Evolutionary conservation across 1,140 invertebrate species (phyloP).

Genomic region (Gryllus bimaculatus): DNA sequence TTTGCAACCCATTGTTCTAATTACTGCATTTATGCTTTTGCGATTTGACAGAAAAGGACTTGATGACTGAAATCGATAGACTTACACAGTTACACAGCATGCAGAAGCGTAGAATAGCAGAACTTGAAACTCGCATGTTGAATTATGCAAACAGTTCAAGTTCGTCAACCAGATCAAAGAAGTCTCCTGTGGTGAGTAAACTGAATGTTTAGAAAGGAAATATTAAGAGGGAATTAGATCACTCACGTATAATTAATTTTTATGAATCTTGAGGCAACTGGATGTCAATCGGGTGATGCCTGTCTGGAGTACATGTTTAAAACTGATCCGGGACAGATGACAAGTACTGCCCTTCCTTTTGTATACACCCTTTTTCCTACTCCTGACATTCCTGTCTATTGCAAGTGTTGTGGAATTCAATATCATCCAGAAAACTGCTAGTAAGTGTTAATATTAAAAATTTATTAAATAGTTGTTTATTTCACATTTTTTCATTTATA

Average conservation of each 20-base stretch:
- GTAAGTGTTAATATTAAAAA: constrained; percentile 1
- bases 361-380: too few relatives aligned
- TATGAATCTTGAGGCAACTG: too few relatives aligned
- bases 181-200: not conserved
- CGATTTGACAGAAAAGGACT: constrained; percentile 37
- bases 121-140: constrained; percentile 32
- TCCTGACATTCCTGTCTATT: not conserved
- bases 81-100: constrained; percentile 32
- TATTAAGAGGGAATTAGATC: not conserved
- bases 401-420: not conserved
- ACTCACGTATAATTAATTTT: not conserved
- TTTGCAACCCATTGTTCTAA: not conserved
- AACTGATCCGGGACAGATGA: too few relatives aligned
- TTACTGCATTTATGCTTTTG: not conserved
- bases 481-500: too few relatives aligned
- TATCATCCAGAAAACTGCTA: not conserved
- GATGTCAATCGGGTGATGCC: too few relatives aligned
- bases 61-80: constrained; percentile 40
- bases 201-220: not conserved
- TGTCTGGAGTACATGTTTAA: not conserved
- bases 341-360: too few relatives aligned
- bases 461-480: not conserved
- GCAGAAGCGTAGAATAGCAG: constrained; percentile 36
- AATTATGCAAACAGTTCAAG: not conserved
- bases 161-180: not conserved